These are phyloP conservation scores for Redunca redunca DNA, from an alignment of 2,113 vertebrate species.

Conservation along the genomic window DNA sequence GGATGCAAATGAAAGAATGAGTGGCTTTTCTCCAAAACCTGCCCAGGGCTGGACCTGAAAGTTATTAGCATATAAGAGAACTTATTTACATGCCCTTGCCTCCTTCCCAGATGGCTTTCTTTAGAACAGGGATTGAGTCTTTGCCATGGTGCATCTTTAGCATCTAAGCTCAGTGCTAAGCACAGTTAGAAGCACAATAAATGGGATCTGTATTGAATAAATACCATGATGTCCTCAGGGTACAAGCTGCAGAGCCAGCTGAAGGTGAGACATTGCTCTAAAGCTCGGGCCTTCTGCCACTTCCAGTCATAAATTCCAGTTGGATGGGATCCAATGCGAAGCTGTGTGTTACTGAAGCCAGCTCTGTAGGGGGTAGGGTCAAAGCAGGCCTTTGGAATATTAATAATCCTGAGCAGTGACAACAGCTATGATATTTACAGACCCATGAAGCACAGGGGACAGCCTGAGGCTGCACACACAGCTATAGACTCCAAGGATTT, in stretches of 20 bases:
- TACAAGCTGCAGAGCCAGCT: not conserved
- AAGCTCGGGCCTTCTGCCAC: not conserved
- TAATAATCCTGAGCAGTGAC: slow-evolving; percentile 69
- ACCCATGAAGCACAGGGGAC: slow-evolving; percentile 59
- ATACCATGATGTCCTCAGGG: slow-evolving; percentile 12
- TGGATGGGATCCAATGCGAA: not conserved
- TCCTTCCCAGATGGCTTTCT: not conserved
- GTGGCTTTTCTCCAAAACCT: not conserved
- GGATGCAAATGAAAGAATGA: not conserved
- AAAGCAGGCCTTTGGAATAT: slow-evolving; percentile 53
- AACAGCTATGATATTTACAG: slow-evolving; percentile 71
- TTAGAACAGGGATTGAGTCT: not conserved
- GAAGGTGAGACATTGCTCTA: slow-evolving; percentile 34
- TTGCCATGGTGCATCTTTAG: not conserved
- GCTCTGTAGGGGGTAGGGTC: slow-evolving; percentile 44
- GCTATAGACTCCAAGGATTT: slow-evolving; percentile 72
- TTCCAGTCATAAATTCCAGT: slow-evolving; percentile 41
- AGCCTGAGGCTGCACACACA: slow-evolving; percentile 66
- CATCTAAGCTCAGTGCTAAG: not conserved
- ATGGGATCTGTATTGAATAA: slow-evolving; percentile 12
- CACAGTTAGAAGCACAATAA: not conserved
- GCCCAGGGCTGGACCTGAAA: not conserved
- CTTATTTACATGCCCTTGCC: not conserved
- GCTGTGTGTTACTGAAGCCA: slow-evolving; percentile 24
- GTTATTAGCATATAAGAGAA: not conserved